Evolutionary conservation across 2,797 vertebrate genomes (phyloP), one percentile per base, ranked within the genome.

Genomic region (Dromococcyx pavoninus): DNA sequence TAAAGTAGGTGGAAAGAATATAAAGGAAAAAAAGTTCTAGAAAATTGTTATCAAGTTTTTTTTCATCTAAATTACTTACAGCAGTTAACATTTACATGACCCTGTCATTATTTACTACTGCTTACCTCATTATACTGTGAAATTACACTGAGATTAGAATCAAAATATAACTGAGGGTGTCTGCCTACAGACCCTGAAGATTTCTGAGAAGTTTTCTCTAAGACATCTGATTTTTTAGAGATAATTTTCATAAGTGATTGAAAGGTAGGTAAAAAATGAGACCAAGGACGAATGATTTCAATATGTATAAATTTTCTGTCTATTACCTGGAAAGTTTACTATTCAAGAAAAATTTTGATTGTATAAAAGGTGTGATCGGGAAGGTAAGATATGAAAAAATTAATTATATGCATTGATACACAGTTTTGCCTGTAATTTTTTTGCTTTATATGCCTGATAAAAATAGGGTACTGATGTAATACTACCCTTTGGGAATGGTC

Each of bases 281-380:
- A 43, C 57, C 33, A 87, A 54, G 10, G 5, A 56, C 23, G 4
- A 66, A 66, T 77, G 1, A n/a, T 57, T 86, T 80, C 5, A 50
- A 62, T 61, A 74, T 37, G 2, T 44, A 1, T 24, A 37, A 54
- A 1, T 28, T 71, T 79, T 75, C 22, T 72, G 5, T 17, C 9
- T 39, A 4, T 43, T 35, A 41, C 3, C 33, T 76, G 9, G 24
- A 43, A 76, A 71, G 6, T 11, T 85, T 71, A 16, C 11, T 48
- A 21, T 53, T 43, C 1, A 62, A 41, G 72, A 66, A 11, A 28
- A 6, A 7, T 7, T 17, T 1, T 8, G 8, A 2, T 1, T 24
- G 54, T 69, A 51, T 70, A 46, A 70, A 83, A 69, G 11, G 2
- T 74, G 5, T 46, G 3, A 27, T 74, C 81, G 24, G 24, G 8